Evolutionary conservation across 1,140 invertebrate species (phyloP).

Genomic region (Pteromalus puparum): DNA sequence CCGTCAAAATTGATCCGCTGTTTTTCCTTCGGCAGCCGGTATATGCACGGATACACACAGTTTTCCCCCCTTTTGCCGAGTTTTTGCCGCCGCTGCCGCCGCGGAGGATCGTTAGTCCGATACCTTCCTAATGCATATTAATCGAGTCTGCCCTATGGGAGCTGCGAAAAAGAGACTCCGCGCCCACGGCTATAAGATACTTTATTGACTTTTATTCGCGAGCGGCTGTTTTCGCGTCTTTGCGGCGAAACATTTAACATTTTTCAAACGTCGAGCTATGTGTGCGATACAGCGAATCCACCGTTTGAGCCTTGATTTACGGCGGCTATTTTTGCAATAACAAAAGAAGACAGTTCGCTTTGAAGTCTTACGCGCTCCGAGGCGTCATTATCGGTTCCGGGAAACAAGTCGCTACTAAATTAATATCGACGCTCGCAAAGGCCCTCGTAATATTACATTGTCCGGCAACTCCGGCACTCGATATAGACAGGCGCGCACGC

Average conservation of each 20-base stretch:
- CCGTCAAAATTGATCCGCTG: slow-evolving; percentile 62
- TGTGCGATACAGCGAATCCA: no score
- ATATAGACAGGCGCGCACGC: no score
- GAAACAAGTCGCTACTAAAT: no score
- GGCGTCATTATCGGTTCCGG: no score
- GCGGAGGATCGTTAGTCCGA: neutral
- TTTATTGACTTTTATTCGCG: neutral
- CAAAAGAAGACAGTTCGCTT: no score
- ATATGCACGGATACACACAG: neutral
- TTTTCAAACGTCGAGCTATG: neutral
- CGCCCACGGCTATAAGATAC: neutral
- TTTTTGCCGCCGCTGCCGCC: neutral
- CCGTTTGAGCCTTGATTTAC: no score
- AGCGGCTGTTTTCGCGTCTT: neutral
- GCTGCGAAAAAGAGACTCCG: neutral
- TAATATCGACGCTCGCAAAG: no score
- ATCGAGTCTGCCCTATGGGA: neutral
- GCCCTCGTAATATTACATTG: no score
- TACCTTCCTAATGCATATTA: slow-evolving; percentile 9
- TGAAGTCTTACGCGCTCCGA: no score
- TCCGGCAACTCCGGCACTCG: no score
- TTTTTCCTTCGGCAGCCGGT: slow-evolving; percentile 51
- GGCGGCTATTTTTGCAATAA: no score
- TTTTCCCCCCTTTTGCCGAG: neutral
- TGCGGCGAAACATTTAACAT: neutral